These are phyloP conservation scores for Polyploca ridens DNA, from an alignment of 2,888 invertebrate species.

Conservation along the genomic window DNA sequence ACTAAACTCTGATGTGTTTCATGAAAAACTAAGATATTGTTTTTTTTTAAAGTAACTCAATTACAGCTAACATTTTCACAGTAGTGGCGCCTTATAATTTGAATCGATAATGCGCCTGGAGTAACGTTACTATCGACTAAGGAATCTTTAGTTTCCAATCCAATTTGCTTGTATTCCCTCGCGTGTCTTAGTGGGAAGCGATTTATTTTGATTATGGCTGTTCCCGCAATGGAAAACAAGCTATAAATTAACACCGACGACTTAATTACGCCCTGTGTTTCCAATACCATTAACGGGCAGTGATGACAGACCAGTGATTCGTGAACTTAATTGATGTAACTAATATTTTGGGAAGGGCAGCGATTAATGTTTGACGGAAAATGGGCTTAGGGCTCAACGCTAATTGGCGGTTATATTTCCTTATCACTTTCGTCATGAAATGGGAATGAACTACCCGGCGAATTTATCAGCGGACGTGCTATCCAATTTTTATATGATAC, in stretches of 20 bases:
- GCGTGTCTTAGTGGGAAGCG: constrained; percentile 74
- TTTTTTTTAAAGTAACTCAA: not conserved
- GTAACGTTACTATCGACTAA: constrained; percentile 52
- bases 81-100: constrained; percentile 9
- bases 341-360: constrained; percentile 56
- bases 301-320: constrained; percentile 71
- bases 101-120: constrained; percentile 35
- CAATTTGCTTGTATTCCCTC: constrained; percentile 73
- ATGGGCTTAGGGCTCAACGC: constrained; percentile 3
- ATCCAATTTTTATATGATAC: not conserved
- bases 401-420: not conserved
- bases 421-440: constrained; percentile 7
- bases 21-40: not conserved
- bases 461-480: not conserved
- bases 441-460: not conserved
- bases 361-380: constrained; percentile 17
- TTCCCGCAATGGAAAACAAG: constrained; percentile 71
- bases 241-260: constrained; percentile 78
- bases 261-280: constrained; percentile 78
- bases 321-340: constrained; percentile 69
- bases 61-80: constrained; percentile 6
- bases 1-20: not conserved
- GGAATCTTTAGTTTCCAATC: constrained; percentile 67
- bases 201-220: constrained; percentile 82
- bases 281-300: constrained; percentile 77